A percentile compares a stretch with the other conserved stretches of the same genome.
phyloP scores from a whole-genome alignment of 1,140 invertebrate genomes.

The Gryllus bimaculatus region DNA sequence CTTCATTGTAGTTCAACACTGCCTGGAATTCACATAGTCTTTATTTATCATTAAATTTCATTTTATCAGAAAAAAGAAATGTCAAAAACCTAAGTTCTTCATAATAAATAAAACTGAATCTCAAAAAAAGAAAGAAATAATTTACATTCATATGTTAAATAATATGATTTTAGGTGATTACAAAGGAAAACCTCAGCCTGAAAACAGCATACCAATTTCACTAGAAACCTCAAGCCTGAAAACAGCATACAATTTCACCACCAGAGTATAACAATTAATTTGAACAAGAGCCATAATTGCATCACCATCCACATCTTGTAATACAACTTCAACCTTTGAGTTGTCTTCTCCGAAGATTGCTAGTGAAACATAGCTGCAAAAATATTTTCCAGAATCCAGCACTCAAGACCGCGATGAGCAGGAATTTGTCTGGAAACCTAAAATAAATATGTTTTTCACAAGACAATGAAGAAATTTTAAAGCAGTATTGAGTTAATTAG shows the following conservation, averaged over 20 bases:
- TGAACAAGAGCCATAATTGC: conserved; percentile 72
- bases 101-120: background rate
- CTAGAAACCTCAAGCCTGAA: background rate
- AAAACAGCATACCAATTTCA: background rate
- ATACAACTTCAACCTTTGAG: conserved; percentile 69
- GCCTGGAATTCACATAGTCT: conserved; percentile 34
- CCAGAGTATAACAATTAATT: conserved; percentile 89
- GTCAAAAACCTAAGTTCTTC: background rate
- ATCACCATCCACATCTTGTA: conserved; percentile 75
- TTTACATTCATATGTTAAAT: background rate
- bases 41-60: background rate
- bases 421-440: conserved; percentile 47
- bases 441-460: conserved; percentile 23
- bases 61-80: background rate
- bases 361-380: conserved; percentile 92
- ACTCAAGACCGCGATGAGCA: conserved; percentile 64
- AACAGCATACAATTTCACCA: conserved; percentile 25
- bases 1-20: conserved; percentile 66
- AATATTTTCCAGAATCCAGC: conserved; percentile 81
- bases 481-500: background rate
- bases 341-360: conserved; percentile 74
- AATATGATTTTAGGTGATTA: background rate
- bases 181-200: background rate
- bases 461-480: background rate
- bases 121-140: background rate